These are phyloP conservation scores for Agrochola lota DNA, from an alignment of 2,888 invertebrate genomes.

Conservation along the genomic window DNA sequence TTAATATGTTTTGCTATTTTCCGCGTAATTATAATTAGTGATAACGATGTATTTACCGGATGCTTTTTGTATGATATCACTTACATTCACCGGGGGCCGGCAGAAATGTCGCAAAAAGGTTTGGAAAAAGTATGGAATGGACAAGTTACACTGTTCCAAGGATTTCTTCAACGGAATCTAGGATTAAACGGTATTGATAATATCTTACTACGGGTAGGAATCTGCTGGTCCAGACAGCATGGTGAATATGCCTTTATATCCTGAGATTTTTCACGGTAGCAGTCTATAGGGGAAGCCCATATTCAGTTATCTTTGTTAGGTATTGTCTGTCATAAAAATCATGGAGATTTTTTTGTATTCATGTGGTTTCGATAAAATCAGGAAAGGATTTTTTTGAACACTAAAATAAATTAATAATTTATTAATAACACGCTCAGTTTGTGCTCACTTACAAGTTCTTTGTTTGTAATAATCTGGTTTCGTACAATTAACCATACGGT, in stretches of 20 bases:
- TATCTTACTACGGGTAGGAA: constrained; percentile 20
- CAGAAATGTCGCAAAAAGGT: constrained; percentile 24
- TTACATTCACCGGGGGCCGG: constrained; percentile 48
- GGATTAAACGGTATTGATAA: constrained; percentile 36
- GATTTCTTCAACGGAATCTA: constrained; percentile 1
- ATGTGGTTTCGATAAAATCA: neutral
- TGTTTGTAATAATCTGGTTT: too few species aligned
- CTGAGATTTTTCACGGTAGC: constrained; percentile 21
- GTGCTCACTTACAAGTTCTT: neutral
- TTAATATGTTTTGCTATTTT: constrained; percentile 64
- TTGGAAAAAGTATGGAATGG: constrained; percentile 2
- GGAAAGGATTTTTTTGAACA: neutral
- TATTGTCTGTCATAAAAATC: constrained; percentile 23
- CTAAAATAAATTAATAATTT: neutral
- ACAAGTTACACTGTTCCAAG: constrained; percentile 33
- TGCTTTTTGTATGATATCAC: constrained; percentile 56
- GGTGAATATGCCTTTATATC: constrained; percentile 17
- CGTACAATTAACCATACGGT: too few species aligned
- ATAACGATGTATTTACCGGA: constrained; percentile 52
- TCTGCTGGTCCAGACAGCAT: constrained; percentile 26
- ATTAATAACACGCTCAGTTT: neutral
- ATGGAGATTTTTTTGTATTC: neutral
- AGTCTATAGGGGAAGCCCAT: constrained; percentile 5
- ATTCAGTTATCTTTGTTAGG: constrained; percentile 26
- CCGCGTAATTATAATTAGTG: constrained; percentile 63